phyloP scores from a whole-genome alignment of 2,113 vertebrate species.

The Penelope pileata region DNA sequence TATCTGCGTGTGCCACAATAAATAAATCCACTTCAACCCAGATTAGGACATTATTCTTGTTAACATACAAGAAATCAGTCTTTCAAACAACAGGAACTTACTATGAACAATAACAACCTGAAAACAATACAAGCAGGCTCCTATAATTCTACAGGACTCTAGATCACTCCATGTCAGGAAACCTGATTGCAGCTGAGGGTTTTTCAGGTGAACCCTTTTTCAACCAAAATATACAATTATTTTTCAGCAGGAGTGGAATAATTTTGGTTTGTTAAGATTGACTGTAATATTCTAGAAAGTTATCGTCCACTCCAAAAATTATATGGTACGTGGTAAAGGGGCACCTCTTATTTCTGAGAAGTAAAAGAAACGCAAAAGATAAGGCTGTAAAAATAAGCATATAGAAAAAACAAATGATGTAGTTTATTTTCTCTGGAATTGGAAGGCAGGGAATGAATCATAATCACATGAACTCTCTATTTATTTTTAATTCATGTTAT shows the following conservation, averaged over 20 bases:
- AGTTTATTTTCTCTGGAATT: neutral
- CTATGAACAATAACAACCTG: conserved; percentile 31
- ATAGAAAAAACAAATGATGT: neutral
- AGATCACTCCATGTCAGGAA: neutral
- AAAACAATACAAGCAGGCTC: conserved; percentile 38
- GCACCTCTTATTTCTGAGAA: neutral
- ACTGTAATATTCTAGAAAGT: neutral
- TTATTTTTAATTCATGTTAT: neutral
- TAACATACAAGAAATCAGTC: neutral
- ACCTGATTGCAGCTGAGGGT: neutral
- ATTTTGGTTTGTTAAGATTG: neutral
- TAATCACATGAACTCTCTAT: neutral
- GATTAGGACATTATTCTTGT: neutral
- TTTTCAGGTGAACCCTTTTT: neutral
- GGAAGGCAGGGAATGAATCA: neutral
- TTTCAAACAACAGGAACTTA: conserved; percentile 48
- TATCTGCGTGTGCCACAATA: neutral
- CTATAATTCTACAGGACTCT: conserved; percentile 6
- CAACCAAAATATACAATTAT: neutral
- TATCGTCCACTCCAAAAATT: neutral
- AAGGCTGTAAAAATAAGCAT: neutral
- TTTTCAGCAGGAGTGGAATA: neutral
- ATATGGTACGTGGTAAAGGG: neutral
- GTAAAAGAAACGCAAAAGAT: neutral
- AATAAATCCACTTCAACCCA: neutral